A percentile compares a stretch with the other conserved stretches of the same genome.
Evolutionary conservation across 2,888 invertebrate genomes (phyloP).

Genomic region (Plebejus argus): DNA sequence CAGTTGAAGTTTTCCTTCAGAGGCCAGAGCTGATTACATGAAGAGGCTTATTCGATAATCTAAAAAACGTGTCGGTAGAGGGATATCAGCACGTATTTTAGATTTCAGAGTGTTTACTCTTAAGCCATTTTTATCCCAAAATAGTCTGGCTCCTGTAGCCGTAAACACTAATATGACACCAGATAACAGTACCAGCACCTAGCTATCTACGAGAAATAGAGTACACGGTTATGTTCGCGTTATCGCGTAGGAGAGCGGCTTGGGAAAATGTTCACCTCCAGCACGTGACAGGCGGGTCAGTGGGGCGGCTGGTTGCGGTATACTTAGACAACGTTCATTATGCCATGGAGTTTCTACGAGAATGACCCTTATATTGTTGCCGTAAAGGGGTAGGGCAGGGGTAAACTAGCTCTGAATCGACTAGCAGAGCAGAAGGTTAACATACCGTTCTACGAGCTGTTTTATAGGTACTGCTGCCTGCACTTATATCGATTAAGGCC

Average conservation of each 20-base stretch:
- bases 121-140: neutral
- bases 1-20: neutral
- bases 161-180: neutral
- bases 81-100: too few species aligned
- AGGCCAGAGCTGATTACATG: too few species aligned
- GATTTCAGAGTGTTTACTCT: too few species aligned
- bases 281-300: neutral
- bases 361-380: neutral
- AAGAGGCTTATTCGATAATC: too few species aligned
- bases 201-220: neutral
- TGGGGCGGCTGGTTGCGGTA: slow-evolving; percentile 1
- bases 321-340: neutral
- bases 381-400: neutral
- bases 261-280: slow-evolving; percentile 20
- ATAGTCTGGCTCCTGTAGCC: neutral
- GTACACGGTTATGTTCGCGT: neutral
- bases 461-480: neutral
- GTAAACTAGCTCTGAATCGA: neutral
- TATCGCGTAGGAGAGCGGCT: slow-evolving; percentile 4
- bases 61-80: too few species aligned
- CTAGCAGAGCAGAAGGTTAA: neutral
- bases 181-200: neutral
- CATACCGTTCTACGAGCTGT: neutral
- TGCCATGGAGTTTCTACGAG: neutral
- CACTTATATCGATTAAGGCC: neutral